phyloP scores from a whole-genome alignment of 2,888 invertebrate genomes.

The Hyalella azteca region DNA sequence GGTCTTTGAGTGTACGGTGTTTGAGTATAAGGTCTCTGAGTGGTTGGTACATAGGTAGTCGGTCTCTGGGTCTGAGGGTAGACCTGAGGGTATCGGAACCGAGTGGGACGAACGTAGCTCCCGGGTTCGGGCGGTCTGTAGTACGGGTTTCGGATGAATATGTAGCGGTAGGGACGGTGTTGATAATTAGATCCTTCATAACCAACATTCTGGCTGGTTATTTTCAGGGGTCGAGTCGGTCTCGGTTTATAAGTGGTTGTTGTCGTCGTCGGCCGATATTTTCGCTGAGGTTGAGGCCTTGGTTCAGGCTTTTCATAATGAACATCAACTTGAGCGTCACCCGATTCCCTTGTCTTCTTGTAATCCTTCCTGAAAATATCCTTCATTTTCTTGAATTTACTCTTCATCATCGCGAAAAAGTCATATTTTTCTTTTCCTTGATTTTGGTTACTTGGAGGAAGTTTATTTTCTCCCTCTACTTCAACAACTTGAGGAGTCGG shows the following conservation, averaged over 20 bases:
- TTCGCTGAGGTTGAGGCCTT: background rate
- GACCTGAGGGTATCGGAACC: slow-evolving; percentile 2
- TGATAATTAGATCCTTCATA: background rate
- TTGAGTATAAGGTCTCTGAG: background rate
- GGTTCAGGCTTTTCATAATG: background rate
- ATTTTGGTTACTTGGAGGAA: background rate
- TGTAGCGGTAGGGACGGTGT: background rate
- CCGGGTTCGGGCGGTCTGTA: background rate
- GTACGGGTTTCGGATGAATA: slow-evolving; percentile 8
- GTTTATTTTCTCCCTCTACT: background rate
- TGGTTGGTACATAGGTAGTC: background rate
- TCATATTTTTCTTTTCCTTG: background rate
- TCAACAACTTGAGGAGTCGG: slow-evolving; percentile 42
- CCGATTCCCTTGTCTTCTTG: background rate
- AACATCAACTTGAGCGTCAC: background rate
- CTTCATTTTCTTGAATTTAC: background rate
- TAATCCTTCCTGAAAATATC: background rate
- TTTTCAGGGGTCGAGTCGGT: background rate
- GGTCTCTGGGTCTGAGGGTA: background rate
- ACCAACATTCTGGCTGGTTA: too few species aligned
- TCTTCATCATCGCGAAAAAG: background rate
- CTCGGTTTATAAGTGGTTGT: background rate
- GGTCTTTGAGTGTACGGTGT: background rate
- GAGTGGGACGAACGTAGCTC: background rate
- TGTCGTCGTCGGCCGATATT: background rate